phyloP scores from a whole-genome alignment of 2,888 invertebrate species.

The Augochlorella aurata region DNA sequence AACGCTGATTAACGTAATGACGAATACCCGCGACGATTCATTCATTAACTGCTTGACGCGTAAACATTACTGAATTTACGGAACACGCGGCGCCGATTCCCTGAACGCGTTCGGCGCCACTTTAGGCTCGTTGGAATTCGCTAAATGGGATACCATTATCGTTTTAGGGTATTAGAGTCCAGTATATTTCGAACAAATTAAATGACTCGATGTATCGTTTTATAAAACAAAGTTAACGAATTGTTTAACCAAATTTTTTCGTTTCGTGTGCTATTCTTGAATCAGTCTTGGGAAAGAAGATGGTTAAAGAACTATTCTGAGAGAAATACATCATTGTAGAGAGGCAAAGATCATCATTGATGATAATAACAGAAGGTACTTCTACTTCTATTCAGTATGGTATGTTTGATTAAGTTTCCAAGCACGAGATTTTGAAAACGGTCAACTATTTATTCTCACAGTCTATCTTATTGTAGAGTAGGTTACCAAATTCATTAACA shows the following conservation, averaged over 20 bases:
- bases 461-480: no score
- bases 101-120: neutral
- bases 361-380: neutral
- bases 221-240: no score
- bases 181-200: no score
- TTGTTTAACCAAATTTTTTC: no score
- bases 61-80: conserved; percentile 35
- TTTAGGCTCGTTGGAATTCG: neutral
- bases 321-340: no score
- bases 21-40: conserved; percentile 31
- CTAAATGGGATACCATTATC: neutral
- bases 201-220: no score
- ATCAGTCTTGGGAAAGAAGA: no score
- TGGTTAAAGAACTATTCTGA: no score
- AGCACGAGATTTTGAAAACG: neutral
- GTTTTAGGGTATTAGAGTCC: neutral
- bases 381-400: neutral
- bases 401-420: neutral
- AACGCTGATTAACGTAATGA: conserved; percentile 48
- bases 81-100: conserved; percentile 26
- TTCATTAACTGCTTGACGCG: conserved; percentile 43
- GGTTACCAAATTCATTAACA: no score
- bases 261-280: no score
- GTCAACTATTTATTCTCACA: neutral
- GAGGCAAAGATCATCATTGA: no score